A percentile compares a stretch with the other conserved stretches of the same genome.
phyloP scores from a whole-genome alignment of 1,140 invertebrate genomes.

The Bathynomus jamesi region DNA sequence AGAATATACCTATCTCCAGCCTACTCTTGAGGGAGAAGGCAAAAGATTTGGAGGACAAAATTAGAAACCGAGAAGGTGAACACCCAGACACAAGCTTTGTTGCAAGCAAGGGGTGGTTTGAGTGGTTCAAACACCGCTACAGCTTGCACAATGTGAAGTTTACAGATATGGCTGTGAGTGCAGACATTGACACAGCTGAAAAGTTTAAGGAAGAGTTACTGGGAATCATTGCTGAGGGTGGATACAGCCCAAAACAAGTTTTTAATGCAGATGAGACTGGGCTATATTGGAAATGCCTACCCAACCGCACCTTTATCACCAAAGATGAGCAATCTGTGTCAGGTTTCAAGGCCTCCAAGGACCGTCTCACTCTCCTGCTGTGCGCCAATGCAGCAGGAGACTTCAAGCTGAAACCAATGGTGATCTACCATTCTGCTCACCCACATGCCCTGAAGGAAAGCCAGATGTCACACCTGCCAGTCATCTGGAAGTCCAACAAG shows the following conservation, averaged over 20 bases:
- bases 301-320: background rate
- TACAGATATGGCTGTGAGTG: background rate
- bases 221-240: background rate
- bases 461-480: background rate
- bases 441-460: slow-evolving; percentile 23
- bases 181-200: background rate
- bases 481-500: no score
- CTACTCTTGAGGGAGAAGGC: no score
- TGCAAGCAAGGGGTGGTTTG: background rate
- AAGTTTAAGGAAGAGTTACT: background rate
- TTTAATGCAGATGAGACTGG: no score
- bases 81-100: background rate
- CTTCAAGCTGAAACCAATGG: slow-evolving; percentile 25
- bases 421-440: slow-evolving; percentile 22
- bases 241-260: no score
- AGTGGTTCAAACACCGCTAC: background rate
- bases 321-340: slow-evolving; percentile 18
- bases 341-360: slow-evolving; percentile 27
- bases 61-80: no score
- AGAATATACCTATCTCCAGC: no score
- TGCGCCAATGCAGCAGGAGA: slow-evolving; percentile 19
- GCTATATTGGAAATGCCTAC: no score
- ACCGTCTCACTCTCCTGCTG: slow-evolving; percentile 26
- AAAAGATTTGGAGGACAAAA: no score
- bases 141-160: background rate